A percentile compares a stretch with the other conserved stretches of the same genome.
phyloP scores from a whole-genome alignment of 2,797 vertebrate species.

The Sylvilagus floridanus region DNA sequence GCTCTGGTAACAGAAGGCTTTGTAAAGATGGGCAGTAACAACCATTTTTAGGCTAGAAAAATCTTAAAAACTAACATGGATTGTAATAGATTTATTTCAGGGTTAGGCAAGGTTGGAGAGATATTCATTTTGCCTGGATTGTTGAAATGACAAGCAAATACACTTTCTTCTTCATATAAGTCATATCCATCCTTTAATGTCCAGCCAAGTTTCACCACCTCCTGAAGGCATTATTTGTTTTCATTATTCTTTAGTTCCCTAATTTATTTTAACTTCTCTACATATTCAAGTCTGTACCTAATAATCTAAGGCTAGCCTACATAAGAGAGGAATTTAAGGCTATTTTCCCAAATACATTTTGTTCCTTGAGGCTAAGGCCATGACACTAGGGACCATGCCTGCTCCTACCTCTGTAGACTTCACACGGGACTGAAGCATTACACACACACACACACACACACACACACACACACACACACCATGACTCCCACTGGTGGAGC shows the following conservation, averaged over 20 bases:
- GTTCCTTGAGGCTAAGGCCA: background rate
- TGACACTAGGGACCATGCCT: background rate
- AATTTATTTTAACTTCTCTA: background rate
- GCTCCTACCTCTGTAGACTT: background rate
- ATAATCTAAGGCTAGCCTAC: background rate
- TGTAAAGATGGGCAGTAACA: background rate
- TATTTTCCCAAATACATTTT: background rate
- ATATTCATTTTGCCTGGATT: conserved; percentile 40
- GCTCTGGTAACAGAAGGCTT: background rate
- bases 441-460: background rate
- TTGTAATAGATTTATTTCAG: conserved; percentile 49
- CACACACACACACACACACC: background rate
- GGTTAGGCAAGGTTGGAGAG: conserved; percentile 13
- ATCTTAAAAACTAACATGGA: background rate
- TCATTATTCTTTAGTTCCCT: background rate
- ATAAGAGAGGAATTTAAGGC: background rate
- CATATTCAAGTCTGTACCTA: background rate
- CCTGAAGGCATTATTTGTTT: background rate
- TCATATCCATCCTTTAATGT: background rate
- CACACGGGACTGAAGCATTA: background rate
- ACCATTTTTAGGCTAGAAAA: background rate
- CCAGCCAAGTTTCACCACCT: background rate
- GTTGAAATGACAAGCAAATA: background rate
- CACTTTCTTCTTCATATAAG: background rate
- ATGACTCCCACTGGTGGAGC: background rate